These are phyloP conservation scores for Spea multiplicata DNA, from an alignment of 2,113 vertebrate species.

Conservation along the genomic window DNA sequence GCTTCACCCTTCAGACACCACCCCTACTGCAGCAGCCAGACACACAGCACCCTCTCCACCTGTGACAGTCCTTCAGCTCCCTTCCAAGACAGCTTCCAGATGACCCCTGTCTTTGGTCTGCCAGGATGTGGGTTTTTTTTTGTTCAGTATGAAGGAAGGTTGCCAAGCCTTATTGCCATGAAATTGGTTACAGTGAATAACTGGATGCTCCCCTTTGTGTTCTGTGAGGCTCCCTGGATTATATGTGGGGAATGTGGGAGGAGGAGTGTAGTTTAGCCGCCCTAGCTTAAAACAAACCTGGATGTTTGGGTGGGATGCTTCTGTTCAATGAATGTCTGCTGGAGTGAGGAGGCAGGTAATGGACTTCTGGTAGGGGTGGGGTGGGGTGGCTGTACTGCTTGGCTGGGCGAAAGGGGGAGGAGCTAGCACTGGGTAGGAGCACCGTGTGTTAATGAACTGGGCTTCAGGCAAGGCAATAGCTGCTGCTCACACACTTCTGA, in stretches of 20 bases:
- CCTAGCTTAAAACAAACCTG: background rate
- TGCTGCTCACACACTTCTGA: too few species aligned
- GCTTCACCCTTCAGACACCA: slow-evolving; percentile 11
- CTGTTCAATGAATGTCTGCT: background rate
- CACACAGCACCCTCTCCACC: slow-evolving; percentile 28
- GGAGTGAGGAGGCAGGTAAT: slow-evolving; percentile 23
- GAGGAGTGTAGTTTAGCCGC: background rate
- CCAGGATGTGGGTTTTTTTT: background rate
- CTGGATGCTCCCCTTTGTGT: background rate
- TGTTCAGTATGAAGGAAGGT: background rate
- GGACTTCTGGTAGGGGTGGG: slow-evolving; percentile 1
- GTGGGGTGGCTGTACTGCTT: slow-evolving; percentile 19
- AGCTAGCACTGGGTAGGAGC: background rate
- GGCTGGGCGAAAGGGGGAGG: background rate
- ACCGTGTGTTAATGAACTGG: slow-evolving; percentile 7
- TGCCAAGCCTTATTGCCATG: background rate
- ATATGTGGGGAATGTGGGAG: background rate
- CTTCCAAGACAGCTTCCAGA: slow-evolving; percentile 27
- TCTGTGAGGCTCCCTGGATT: background rate
- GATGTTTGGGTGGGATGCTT: background rate
- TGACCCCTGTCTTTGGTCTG: slow-evolving; percentile 12
- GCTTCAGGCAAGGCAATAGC: background rate
- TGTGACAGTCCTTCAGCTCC: slow-evolving; percentile 38
- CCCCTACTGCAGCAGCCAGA: slow-evolving; percentile 8
- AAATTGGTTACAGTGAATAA: background rate